Evolutionary conservation across 1,140 invertebrate species (phyloP).

Genomic region (Ceratina japonica): DNA sequence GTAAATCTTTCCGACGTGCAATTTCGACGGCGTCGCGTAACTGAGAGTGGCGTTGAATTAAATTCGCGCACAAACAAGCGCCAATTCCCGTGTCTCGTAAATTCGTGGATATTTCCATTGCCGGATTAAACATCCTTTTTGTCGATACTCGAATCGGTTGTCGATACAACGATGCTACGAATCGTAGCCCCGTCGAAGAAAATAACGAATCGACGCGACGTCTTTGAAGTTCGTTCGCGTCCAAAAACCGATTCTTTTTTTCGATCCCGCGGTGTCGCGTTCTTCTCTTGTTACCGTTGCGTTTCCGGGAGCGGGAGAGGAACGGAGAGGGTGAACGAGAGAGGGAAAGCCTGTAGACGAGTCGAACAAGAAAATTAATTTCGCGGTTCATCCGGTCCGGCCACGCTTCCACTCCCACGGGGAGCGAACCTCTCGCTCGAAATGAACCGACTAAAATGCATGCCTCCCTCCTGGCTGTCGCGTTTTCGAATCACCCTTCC

Average conservation of each 20-base stretch:
- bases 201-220: neutral
- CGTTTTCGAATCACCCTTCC: conserved; percentile 56
- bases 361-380: conserved; percentile 56
- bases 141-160: conserved; percentile 47
- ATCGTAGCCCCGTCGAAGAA: too few relatives aligned
- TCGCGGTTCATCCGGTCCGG: conserved; percentile 46
- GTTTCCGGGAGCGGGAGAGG: conserved; percentile 8
- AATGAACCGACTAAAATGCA: conserved; percentile 74
- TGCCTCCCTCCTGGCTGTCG: conserved; percentile 56
- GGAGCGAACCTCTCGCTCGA: conserved; percentile 38
- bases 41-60: conserved; percentile 63
- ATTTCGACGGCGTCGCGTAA: conserved; percentile 56
- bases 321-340: too few relatives aligned
- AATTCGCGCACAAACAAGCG: conserved; percentile 49
- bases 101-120: conserved; percentile 36
- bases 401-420: neutral
- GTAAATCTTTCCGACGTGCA: conserved; percentile 58
- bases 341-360: neutral
- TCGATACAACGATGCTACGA: conserved; percentile 36
- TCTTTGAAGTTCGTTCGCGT: neutral
- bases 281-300: conserved; percentile 4
- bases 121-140: conserved; percentile 51
- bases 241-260: neutral
- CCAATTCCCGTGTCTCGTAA: conserved; percentile 9
- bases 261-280: conserved; percentile 1